Evolutionary conservation across 2,797 vertebrate species (phyloP).

Genomic region (Orestias chungarensis): DNA sequence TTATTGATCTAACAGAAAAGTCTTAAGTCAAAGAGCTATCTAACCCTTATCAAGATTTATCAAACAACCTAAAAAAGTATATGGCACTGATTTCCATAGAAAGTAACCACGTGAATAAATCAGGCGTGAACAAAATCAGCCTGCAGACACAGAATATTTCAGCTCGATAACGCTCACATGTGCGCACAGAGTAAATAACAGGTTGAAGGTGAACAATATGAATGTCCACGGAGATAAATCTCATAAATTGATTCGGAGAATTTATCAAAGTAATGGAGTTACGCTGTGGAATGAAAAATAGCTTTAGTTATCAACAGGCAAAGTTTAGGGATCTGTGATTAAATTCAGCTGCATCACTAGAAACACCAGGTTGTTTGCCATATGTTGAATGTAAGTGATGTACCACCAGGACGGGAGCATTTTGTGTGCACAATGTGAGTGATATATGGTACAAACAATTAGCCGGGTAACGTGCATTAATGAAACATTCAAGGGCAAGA

Average conservation of each 20-base stretch:
- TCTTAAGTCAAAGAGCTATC: slow-evolving; percentile 41
- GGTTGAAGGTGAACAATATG: slow-evolving; percentile 40
- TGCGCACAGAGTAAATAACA: slow-evolving; percentile 24
- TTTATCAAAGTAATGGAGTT: slow-evolving; percentile 37
- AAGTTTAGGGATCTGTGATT: slow-evolving; percentile 52
- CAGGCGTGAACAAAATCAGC: slow-evolving; percentile 19
- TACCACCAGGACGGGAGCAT: slow-evolving; percentile 29
- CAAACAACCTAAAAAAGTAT: too few relatives aligned
- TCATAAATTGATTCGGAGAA: slow-evolving; percentile 19
- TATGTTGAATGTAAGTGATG: slow-evolving; percentile 48
- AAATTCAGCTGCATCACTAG: slow-evolving; percentile 43
- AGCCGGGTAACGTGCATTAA: slow-evolving; percentile 70
- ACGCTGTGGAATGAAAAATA: slow-evolving; percentile 39
- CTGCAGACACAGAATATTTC: slow-evolving; percentile 20
- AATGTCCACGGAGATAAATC: slow-evolving; percentile 45
- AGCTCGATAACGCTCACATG: slow-evolving; percentile 34
- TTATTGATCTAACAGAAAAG: slow-evolving; percentile 58
- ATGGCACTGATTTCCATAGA: slow-evolving; percentile 11
- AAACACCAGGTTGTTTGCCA: slow-evolving; percentile 45
- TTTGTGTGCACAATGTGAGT: slow-evolving; percentile 18
- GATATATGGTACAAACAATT: slow-evolving; percentile 62
- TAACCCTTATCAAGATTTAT: slow-evolving; percentile 58
- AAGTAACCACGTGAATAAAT: slow-evolving; percentile 27
- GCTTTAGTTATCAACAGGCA: slow-evolving; percentile 53
- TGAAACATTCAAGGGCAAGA: slow-evolving; percentile 69